Evolutionary conservation across 1,140 invertebrate genomes (phyloP), one percentile per base, ranked within the genome.

Genomic region (Metopolophium dirhodum): DNA sequence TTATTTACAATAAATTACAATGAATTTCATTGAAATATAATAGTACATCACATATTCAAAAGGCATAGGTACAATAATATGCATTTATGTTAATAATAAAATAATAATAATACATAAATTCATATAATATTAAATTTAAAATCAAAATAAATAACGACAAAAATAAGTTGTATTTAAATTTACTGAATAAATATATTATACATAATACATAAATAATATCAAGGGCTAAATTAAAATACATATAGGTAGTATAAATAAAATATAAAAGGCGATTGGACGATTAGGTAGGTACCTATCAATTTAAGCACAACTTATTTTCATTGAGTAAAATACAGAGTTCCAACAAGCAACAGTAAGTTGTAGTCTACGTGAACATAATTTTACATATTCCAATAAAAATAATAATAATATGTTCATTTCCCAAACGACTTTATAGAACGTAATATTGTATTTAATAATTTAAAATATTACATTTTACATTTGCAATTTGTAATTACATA

Each of bases 1-100:
- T 89, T 89, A 89, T 89, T 89, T 89, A 89, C 87, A 89, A 37
- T 89, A 89, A 89, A 89, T 51, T 89, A 89, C 47, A 54, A 37
- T 37, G 51, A 26, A 57, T 57, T 37, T 41, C 22, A 41, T 89
- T 57, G 51, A 57, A 49, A 87, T 41, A 89, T 37, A 57, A 26
- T 37, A 35, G 35, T 57, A 89, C 88, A 89, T 57, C 88, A 57
- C 51, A 54, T 47, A 47, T 89, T 51, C 7, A 88, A 88, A 88
- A 88, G 86, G 86, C 86, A 51, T 88, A 41, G 9, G 23, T 51
- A 54, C 37, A 77, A 23, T 88, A 61, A 22, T 89, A 89, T 89
- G 11, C 49, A 37, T 54, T 54, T 51, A 51, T 88, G 23, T 26
- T 57, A 26, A 57, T 83, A 37, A 85, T 83, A 85, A 41, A 47